These are phyloP conservation scores for Callocephalon fimbriatum DNA, from an alignment of 2,113 vertebrate species.

Conservation along the genomic window DNA sequence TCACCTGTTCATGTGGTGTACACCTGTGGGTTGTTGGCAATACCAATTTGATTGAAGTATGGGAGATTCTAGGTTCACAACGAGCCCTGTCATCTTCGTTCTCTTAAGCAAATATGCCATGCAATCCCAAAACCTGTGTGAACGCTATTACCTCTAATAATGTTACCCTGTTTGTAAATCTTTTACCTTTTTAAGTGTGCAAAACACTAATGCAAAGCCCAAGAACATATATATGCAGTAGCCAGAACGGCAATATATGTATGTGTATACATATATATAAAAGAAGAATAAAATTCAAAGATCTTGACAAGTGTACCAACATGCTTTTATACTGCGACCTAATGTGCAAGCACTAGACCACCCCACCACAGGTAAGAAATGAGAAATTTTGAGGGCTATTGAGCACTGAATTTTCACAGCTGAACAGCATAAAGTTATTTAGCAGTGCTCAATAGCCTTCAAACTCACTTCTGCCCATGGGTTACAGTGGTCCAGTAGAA, in stretches of 20 bases:
- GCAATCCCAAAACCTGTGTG: constrained; percentile 32
- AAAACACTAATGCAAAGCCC: constrained; percentile 59
- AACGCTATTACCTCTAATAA: constrained; percentile 9
- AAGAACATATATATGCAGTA: constrained; percentile 34
- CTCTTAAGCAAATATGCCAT: background rate
- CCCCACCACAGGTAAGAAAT: constrained; percentile 80
- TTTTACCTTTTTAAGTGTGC: constrained; percentile 53
- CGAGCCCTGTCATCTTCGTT: background rate
- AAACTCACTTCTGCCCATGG: constrained; percentile 24
- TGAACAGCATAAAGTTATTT: constrained; percentile 56
- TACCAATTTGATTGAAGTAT: background rate
- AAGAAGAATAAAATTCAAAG: constrained; percentile 15
- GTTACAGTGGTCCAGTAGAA: background rate
- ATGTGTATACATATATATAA: background rate
- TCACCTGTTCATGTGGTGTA: background rate
- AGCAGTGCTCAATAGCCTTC: constrained; percentile 33
- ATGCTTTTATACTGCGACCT: constrained; percentile 45
- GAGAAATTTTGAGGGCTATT: constrained; percentile 84
- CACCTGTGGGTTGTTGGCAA: constrained; percentile 23
- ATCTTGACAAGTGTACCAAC: constrained; percentile 35
- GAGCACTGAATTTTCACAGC: constrained; percentile 75
- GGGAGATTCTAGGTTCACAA: background rate
- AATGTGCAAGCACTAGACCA: constrained; percentile 56
- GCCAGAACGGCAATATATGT: background rate
- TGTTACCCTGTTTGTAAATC: constrained; percentile 46